A percentile compares a stretch with the other conserved stretches of the same genome.
Evolutionary conservation across 35 echinoderm and acorn worm species (phyloP).

Genomic region (Stichopus chloronotus): DNA sequence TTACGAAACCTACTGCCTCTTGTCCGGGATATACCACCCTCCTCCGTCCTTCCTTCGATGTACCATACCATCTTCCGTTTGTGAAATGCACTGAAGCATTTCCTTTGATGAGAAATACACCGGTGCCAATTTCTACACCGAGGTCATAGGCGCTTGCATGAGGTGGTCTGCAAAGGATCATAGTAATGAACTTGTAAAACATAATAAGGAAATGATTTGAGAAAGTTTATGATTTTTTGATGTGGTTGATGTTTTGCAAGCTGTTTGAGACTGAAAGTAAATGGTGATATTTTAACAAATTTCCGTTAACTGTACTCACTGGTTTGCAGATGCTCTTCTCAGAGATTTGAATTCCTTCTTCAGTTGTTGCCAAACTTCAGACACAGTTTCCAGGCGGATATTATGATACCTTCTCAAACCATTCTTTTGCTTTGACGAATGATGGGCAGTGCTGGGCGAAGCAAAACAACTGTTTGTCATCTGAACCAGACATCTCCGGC

Average conservation of each 20-base stretch:
- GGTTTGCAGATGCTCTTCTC: constrained; percentile 19
- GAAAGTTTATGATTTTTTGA: too few species aligned
- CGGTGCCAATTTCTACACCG: constrained; percentile 57
- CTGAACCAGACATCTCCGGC: not conserved
- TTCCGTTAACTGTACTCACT: not conserved
- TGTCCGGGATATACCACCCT: constrained; percentile 16
- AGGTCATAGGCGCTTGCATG: not conserved
- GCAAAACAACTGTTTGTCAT: not conserved
- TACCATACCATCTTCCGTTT: constrained; percentile 75
- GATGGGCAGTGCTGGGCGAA: not conserved
- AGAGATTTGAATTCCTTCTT: constrained; percentile 40
- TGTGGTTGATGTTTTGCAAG: too few species aligned
- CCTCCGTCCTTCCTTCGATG: not conserved
- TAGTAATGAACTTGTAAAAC: not conserved
- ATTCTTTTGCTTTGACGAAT: not conserved
- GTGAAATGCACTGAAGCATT: constrained; percentile 77
- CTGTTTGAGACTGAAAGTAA: too few species aligned
- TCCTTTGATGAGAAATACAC: constrained; percentile 58
- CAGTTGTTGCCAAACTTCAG: constrained; percentile 20
- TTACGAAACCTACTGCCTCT: constrained; percentile 37
- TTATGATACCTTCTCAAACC: constrained; percentile 4
- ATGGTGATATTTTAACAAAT: too few species aligned
- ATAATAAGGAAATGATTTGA: too few species aligned
- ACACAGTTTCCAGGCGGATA: constrained; percentile 19
- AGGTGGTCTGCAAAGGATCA: not conserved